phyloP scores from a whole-genome alignment of 30 jellyfish, hydroid and myxozoan species.

The Catostylus mosaicus region DNA sequence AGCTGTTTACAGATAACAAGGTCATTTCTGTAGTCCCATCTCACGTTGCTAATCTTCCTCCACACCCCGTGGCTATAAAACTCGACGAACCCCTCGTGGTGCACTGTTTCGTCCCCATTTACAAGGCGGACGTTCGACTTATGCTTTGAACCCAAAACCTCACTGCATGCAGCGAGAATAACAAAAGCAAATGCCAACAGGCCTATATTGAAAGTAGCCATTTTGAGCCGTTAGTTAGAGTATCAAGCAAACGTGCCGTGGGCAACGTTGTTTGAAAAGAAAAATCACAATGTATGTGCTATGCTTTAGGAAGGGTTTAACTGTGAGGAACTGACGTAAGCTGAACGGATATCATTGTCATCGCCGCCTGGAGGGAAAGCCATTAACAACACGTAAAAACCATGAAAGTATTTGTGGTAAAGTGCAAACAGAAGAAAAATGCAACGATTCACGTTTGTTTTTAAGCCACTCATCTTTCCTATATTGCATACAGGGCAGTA shows the following conservation, averaged over 20 bases:
- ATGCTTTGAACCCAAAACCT: neutral
- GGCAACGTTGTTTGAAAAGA: constrained; percentile 8
- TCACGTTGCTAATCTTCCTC: constrained; percentile 38
- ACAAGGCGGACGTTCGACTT: neutral
- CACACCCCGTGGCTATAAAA: constrained; percentile 12
- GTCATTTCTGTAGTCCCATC: constrained; percentile 58
- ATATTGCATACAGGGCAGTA: too few relatives aligned
- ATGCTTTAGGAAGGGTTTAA: neutral
- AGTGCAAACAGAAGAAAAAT: neutral
- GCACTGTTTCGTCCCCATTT: neutral
- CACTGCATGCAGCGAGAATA: neutral
- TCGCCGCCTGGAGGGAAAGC: neutral
- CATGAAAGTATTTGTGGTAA: neutral
- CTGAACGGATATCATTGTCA: neutral
- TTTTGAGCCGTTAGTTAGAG: neutral
- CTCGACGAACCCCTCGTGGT: constrained; percentile 50
- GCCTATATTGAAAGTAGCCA: neutral
- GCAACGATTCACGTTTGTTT: too few relatives aligned
- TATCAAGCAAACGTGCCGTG: neutral
- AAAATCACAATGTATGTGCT: neutral
- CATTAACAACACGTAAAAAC: neutral
- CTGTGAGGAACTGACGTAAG: constrained; percentile 3
- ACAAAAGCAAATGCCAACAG: neutral
- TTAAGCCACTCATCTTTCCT: too few relatives aligned
- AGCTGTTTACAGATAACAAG: constrained; percentile 48